Conservation (phyloP, 1,140 invertebrate genomes). For the Camponotus vicinus region DNA sequence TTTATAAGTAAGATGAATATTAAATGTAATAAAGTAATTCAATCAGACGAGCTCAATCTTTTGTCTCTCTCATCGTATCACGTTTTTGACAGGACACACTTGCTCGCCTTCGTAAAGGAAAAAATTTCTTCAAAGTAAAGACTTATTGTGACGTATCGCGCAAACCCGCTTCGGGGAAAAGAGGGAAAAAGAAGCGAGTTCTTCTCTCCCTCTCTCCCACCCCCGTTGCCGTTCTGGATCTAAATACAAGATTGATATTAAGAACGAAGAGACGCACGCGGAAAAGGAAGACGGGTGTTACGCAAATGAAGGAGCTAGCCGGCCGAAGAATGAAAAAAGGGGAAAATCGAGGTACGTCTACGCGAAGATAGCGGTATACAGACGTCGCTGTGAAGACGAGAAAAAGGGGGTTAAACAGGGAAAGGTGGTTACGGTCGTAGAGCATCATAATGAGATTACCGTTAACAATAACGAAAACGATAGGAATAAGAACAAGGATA, state of each 20-base stretch:
- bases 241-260: slow-evolving; percentile 18
- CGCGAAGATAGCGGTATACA: slow-evolving; percentile 52
- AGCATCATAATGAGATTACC: slow-evolving; percentile 41
- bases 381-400: not conserved
- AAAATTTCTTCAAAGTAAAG: not conserved
- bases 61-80: too few species aligned
- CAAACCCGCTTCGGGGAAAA: not conserved
- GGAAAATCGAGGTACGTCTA: slow-evolving; percentile 30
- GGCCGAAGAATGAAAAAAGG: slow-evolving; percentile 41
- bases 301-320: slow-evolving; percentile 33
- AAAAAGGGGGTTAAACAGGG: slow-evolving; percentile 42
- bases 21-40: too few species aligned
- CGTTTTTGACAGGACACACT: too few species aligned
- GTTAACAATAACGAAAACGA: slow-evolving; percentile 48
- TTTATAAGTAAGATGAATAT: too few species aligned
- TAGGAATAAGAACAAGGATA: not conserved
- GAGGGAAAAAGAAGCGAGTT: too few species aligned
- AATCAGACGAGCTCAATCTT: too few species aligned
- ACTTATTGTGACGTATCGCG: not conserved
- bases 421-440: slow-evolving; percentile 20
- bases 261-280: slow-evolving; percentile 47
- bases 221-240: not conserved
- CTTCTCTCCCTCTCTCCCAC: too few species aligned
- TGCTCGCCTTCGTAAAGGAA: not conserved
- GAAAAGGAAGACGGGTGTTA: slow-evolving; percentile 48